Percentiles rank a stretch among this genome's conserved stretches.
Conservation (phyloP, 2,797 vertebrate genomes). For the Liasis olivaceus region DNA sequence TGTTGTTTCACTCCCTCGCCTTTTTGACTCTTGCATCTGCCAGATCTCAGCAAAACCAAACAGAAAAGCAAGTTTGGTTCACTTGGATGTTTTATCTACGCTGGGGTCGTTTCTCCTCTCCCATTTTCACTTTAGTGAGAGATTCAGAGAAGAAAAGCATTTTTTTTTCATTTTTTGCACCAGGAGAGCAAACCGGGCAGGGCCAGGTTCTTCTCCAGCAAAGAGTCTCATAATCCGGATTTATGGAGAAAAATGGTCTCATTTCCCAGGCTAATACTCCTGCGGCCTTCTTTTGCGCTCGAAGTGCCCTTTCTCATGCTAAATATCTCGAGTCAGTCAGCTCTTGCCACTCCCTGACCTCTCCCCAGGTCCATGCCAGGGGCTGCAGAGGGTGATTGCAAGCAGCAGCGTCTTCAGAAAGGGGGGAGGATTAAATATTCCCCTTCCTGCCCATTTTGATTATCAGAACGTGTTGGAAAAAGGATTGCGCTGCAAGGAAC, state of each 20-base stretch:
- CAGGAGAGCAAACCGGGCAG: not conserved
- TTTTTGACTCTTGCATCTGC: not conserved
- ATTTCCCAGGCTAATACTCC: slow-evolving; percentile 6
- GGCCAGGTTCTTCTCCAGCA: not conserved
- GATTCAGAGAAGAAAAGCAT: not conserved
- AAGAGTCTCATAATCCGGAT: slow-evolving; percentile 22
- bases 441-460: too few species aligned
- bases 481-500: not conserved
- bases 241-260: slow-evolving; percentile 1
- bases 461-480: not conserved
- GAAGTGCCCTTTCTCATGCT: not conserved
- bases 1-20: too few species aligned
- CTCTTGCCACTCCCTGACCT: not conserved
- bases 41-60: not conserved
- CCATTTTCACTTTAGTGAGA: not conserved
- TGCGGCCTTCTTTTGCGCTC: slow-evolving; percentile 9
- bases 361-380: not conserved
- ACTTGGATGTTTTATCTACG: too few species aligned
- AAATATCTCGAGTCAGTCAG: not conserved
- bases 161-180: not conserved
- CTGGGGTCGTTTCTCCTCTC: too few species aligned
- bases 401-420: too few species aligned
- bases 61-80: not conserved
- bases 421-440: not conserved
- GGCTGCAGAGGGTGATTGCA: not conserved